Conservation (phyloP, 2,888 invertebrate genomes). For the Netelia inedita region DNA sequence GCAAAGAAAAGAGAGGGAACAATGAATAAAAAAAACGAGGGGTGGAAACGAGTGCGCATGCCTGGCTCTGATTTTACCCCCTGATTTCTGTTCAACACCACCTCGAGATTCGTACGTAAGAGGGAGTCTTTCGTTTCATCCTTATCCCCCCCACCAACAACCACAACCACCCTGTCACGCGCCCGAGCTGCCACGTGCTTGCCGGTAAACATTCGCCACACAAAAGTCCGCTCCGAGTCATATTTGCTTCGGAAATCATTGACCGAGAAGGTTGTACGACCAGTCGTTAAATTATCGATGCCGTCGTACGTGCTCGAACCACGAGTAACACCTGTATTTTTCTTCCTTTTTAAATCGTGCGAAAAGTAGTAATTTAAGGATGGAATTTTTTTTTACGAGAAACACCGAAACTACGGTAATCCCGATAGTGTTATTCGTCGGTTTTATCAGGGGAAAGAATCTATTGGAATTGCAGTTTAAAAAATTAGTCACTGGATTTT, state of each 20-base stretch:
- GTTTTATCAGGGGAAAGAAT: no score
- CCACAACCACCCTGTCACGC: slow-evolving; percentile 60
- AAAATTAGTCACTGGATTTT: no score
- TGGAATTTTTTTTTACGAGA: not conserved
- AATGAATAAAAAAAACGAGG: not conserved
- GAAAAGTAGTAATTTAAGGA: not conserved
- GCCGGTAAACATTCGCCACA: slow-evolving; percentile 58
- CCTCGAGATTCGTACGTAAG: slow-evolving; percentile 12
- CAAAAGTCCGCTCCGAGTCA: slow-evolving; percentile 30
- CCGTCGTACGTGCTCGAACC: not conserved
- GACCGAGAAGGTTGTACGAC: slow-evolving; percentile 50
- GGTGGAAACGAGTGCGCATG: slow-evolving; percentile 32
- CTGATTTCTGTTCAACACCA: slow-evolving; percentile 18
- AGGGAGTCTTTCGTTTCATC: slow-evolving; percentile 4
- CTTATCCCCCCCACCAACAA: slow-evolving; percentile 18
- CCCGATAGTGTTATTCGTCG: not conserved
- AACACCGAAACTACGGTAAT: not conserved
- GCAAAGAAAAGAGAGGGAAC: not conserved
- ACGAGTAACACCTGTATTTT: not conserved
- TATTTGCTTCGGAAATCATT: slow-evolving; percentile 52
- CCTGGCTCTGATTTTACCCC: slow-evolving; percentile 27
- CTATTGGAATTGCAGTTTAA: no score
- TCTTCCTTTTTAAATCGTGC: not conserved
- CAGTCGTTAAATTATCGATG: slow-evolving; percentile 49
- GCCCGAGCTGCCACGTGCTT: slow-evolving; percentile 63